A percentile compares a stretch with the other conserved stretches of the same genome.
Evolutionary conservation across 2,113 vertebrate genomes (phyloP).

Genomic region (Reinhardtius hippoglossoides): DNA sequence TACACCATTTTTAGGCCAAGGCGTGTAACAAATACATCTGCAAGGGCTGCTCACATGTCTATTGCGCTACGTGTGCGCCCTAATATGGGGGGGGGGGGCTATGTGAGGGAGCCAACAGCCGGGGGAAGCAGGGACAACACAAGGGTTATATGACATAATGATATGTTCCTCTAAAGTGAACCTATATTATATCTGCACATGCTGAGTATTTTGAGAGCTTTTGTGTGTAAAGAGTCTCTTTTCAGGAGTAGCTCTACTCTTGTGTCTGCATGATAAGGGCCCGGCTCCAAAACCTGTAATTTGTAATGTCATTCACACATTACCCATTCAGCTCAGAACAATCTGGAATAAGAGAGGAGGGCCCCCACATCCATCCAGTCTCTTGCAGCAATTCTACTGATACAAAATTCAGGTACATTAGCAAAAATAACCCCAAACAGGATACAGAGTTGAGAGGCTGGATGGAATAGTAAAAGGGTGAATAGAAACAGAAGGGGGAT

Average conservation of each 20-base stretch:
- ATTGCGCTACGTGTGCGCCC: too few relatives aligned
- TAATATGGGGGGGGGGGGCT: too few relatives aligned
- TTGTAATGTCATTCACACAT: conserved; percentile 57
- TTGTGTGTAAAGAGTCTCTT: conserved; percentile 7
- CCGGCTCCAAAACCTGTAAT: conserved; percentile 54
- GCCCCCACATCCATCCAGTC: conserved; percentile 46
- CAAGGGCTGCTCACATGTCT: too few relatives aligned
- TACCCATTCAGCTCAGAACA: conserved; percentile 54
- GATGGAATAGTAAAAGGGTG: conserved; percentile 34
- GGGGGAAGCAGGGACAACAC: too few relatives aligned
- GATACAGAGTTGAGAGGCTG: conserved; percentile 32
- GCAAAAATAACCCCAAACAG: conserved; percentile 51
- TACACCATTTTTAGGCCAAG: too few relatives aligned
- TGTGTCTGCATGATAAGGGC: conserved; percentile 56
- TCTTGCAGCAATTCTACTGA: conserved; percentile 54
- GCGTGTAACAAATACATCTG: too few relatives aligned
- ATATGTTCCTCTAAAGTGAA: conserved; percentile 50
- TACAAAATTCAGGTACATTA: conserved; percentile 40
- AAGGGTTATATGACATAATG: conserved; percentile 49
- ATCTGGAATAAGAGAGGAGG: conserved; percentile 36
- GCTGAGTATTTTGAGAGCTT: conserved; percentile 36
- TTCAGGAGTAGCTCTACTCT: conserved; percentile 57
- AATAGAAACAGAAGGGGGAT: conserved; percentile 39
- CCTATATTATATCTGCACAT: conserved; percentile 39
- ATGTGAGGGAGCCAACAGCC: too few relatives aligned